Evolutionary conservation across 2,888 invertebrate genomes (phyloP), one percentile per base, ranked within the genome.

Genomic region (Drosophila trichaetosa): DNA sequence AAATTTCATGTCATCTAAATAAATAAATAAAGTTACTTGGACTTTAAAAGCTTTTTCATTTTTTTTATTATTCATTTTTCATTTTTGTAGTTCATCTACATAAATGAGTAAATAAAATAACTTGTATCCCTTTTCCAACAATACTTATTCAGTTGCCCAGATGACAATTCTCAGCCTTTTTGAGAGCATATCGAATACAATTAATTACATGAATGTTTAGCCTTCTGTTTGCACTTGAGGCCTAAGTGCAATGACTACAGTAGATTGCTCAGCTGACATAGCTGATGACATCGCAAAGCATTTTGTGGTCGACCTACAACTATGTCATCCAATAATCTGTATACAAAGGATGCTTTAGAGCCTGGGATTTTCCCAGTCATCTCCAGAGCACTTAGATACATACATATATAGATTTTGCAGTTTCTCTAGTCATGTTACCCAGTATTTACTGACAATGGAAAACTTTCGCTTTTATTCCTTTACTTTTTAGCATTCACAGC

Each of bases 371-470:
- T 38, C 27, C 34, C 21, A 58, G 77, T 65, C 68, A 80, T 76
- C 49, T 52, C 31, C 38, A 11, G 31, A 18, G 31, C 27, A 10
- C 40, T n/a, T 5, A 21, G 29, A 31, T 13, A 42, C 0, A 27
- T 4, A 2, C 0, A 27, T 6, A 18, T 18, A 60, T 27, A 60
- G 48, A 48, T 42, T 60, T 48, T 60, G 18, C 24, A 61, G 36
- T 69, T 62, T 49, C 40, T 67, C 56, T 60, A 75, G 79, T 87
- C 89, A 76, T 65, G 73, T 71, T 76, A 56, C 53, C 33, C 53
- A 34, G 46, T 68, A 40, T 64, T 48, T 54, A 63, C 46, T 83
- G 87, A 89, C 83, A 76, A 87, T 82, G 82, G 85, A 76, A 63
- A 84, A 82, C 57, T 83, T 86, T 66, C 53, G 59, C 48, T 52